A percentile compares a stretch with the other conserved stretches of the same genome.
Evolutionary conservation across 37 sponge, comb jelly and placozoan species (phyloP).

Genomic region (Halisarca cf. caerulea): DNA sequence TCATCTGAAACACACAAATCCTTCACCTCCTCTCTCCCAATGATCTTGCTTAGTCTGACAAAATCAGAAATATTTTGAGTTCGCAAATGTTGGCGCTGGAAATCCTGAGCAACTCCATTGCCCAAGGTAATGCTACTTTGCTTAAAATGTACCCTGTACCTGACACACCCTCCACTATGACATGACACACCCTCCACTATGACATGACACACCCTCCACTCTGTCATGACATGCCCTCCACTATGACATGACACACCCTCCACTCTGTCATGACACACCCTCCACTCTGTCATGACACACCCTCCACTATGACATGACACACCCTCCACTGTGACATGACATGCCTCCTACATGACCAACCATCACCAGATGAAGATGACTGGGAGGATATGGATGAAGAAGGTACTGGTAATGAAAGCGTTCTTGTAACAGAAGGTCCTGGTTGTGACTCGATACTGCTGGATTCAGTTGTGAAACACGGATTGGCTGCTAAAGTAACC

Average conservation of each 20-base stretch:
- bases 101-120: background rate
- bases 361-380: background rate
- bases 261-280: too few species aligned
- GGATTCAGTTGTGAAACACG: background rate
- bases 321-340: too few species aligned
- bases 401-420: background rate
- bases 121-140: background rate
- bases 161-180: too few species aligned
- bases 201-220: too few species aligned
- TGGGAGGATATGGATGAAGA: constrained; percentile 18
- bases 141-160: background rate
- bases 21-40: too few species aligned
- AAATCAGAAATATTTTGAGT: background rate
- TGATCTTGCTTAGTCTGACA: background rate
- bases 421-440: background rate
- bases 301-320: too few species aligned
- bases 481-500: background rate
- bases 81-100: constrained; percentile 5
- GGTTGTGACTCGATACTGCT: background rate
- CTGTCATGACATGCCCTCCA: too few species aligned
- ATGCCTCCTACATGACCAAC: background rate
- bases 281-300: too few species aligned
- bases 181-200: too few species aligned
- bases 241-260: too few species aligned
- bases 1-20: too few species aligned